Evolutionary conservation across 2,797 vertebrate genomes (phyloP).

Genomic region (Melanotaenia parkinsoni): DNA sequence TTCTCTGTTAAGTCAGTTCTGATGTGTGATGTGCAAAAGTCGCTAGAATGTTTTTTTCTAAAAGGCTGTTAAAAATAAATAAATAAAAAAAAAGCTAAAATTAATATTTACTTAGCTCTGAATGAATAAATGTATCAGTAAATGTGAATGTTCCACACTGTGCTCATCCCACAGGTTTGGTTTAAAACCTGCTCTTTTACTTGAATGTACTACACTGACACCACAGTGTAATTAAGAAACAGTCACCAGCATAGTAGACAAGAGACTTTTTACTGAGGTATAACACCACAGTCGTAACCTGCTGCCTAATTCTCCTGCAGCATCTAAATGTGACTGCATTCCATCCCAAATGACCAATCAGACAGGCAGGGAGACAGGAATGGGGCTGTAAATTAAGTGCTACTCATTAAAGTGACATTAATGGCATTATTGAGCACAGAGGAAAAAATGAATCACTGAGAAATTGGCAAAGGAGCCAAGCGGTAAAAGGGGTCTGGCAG

Average conservation of each 20-base stretch:
- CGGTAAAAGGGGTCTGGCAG: slow-evolving; percentile 54
- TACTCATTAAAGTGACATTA: slow-evolving; percentile 78
- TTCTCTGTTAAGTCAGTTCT: slow-evolving; percentile 9
- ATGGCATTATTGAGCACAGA: slow-evolving; percentile 71
- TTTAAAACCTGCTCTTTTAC: not conserved
- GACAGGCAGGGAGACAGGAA: slow-evolving; percentile 55
- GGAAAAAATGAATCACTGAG: slow-evolving; percentile 64
- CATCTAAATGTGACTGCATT: slow-evolving; percentile 36
- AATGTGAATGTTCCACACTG: not conserved
- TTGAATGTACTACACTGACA: not conserved
- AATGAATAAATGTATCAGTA: not conserved
- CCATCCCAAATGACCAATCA: slow-evolving; percentile 62
- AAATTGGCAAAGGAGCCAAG: slow-evolving; percentile 56
- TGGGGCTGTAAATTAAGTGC: slow-evolving; percentile 68
- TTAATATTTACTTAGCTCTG: not conserved
- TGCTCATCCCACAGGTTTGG: not conserved
- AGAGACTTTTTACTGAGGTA: not conserved
- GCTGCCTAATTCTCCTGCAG: slow-evolving; percentile 30
- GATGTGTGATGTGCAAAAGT: slow-evolving; percentile 12
- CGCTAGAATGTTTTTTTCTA: not conserved
- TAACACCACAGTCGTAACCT: not conserved
- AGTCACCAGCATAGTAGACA: not conserved
- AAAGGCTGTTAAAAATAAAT: not conserved
- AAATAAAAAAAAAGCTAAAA: no score
- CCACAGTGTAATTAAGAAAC: not conserved